Percentiles rank a stretch among this genome's conserved stretches.
Evolutionary conservation across 2,888 invertebrate species (phyloP).

Genomic region (Anthoptus insignis): DNA sequence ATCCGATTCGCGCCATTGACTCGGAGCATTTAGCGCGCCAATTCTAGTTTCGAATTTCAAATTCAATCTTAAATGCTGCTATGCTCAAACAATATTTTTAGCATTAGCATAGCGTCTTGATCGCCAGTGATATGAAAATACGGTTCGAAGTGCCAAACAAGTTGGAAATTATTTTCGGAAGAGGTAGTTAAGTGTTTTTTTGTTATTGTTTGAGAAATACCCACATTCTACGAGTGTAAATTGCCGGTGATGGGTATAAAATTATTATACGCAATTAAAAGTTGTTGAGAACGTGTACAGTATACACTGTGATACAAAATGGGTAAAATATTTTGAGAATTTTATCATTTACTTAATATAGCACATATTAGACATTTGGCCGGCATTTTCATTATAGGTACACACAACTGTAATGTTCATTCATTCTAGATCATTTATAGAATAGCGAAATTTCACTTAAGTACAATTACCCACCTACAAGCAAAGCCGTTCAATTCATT

Average conservation of each 20-base stretch:
- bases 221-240: conserved; percentile 1
- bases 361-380: conserved; percentile 16
- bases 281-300: conserved; percentile 14
- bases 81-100: conserved; percentile 51
- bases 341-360: conserved; percentile 6
- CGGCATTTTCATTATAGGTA: conserved; percentile 18
- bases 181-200: conserved; percentile 64
- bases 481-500: conserved; percentile 20
- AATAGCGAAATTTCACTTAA: not conserved
- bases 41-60: conserved; percentile 48
- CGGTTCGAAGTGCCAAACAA: conserved; percentile 84
- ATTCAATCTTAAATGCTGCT: conserved; percentile 51
- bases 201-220: conserved; percentile 12
- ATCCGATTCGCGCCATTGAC: conserved; percentile 71
- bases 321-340: conserved; percentile 33
- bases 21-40: conserved; percentile 57
- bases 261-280: conserved; percentile 25
- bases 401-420: no score
- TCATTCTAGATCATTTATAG: not conserved
- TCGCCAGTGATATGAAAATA: conserved; percentile 82
- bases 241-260: conserved; percentile 25
- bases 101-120: no score
- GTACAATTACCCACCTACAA: no score
- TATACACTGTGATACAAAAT: conserved; percentile 10
- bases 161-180: conserved; percentile 82